Conservation (phyloP, 2,113 vertebrate species). For the Rhynchopsitta pachyrhyncha region DNA sequence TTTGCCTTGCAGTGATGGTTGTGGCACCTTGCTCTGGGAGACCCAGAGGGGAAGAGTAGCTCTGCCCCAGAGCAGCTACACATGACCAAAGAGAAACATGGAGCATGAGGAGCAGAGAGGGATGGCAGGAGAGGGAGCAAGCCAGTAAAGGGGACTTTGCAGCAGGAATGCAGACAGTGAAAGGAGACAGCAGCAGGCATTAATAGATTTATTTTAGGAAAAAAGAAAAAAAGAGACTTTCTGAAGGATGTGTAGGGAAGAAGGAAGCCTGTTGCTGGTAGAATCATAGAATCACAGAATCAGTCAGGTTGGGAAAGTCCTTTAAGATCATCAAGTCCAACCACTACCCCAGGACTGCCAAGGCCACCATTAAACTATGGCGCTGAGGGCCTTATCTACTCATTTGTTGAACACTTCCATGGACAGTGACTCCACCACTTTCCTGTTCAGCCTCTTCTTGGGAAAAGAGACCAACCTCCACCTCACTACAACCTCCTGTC, state of each 20-base stretch:
- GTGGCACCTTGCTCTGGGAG: neutral
- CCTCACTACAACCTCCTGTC: no score
- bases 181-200: neutral
- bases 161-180: neutral
- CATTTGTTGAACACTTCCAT: neutral
- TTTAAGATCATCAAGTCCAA: neutral
- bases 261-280: neutral
- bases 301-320: neutral
- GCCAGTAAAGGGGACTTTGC: fast-evolving
- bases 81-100: neutral
- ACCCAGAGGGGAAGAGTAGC: fast-evolving
- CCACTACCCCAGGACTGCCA: neutral
- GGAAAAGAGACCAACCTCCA: neutral
- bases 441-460: neutral
- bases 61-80: neutral
- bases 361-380: neutral
- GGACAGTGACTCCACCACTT: neutral
- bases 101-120: neutral
- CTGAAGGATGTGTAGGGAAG: fast-evolving
- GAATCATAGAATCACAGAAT: neutral
- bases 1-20: neutral
- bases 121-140: neutral
- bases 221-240: neutral
- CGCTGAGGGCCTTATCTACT: neutral
- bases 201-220: neutral